Evolutionary conservation across 2,797 vertebrate genomes (phyloP), one percentile per base, ranked within the genome.

Genomic region (Enteromius thamalakanensis): DNA sequence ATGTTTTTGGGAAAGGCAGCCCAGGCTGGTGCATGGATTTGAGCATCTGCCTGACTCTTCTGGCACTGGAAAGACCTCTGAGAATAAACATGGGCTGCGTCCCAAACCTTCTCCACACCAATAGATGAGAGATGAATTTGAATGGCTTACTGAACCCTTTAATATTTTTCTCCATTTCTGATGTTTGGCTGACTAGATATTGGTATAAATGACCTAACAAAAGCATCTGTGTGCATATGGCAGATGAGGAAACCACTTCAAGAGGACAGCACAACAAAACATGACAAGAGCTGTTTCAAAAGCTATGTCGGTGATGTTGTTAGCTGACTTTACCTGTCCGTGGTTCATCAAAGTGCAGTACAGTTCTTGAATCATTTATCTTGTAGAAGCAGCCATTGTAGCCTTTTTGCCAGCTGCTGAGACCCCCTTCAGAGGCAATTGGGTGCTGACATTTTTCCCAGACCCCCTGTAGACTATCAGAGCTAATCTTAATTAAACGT

Each of bases 361-460:
- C 77, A 26, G 62, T 47, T 87, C 81, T 81, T 85, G 81, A 87
- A 81, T 85, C 69, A 62, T 79, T 51, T 29, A 53, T 80, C 12
- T 37, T 77, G 58, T 55, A 75, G 34, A 69, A 23, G 62, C 81
- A 55, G 29, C 49, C 76, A 58, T 76, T 60, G 23, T n/a, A 53
- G 81, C 15, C 21, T 42, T 32, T 78, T 42, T 29, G 75, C 62
- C 55, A 58, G 60, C 42, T 80, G 83, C 34, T 74, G 65, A 62
- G 81, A 68, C 83, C 84, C 49, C 85, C 81, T 76, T 51, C 51
- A 15, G 85, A 8, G 82, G 21, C 58, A 68, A 29, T 65, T 37
- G 76, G 84, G 85, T 72, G 85, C 60, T 88, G 89, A 85, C 88
- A 88, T 88, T 90, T 89, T 67, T 76, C 76, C 81, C 83, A 79